These are phyloP conservation scores for Listronotus bonariensis DNA, from an alignment of 1,140 invertebrate genomes.

Conservation along the genomic window DNA sequence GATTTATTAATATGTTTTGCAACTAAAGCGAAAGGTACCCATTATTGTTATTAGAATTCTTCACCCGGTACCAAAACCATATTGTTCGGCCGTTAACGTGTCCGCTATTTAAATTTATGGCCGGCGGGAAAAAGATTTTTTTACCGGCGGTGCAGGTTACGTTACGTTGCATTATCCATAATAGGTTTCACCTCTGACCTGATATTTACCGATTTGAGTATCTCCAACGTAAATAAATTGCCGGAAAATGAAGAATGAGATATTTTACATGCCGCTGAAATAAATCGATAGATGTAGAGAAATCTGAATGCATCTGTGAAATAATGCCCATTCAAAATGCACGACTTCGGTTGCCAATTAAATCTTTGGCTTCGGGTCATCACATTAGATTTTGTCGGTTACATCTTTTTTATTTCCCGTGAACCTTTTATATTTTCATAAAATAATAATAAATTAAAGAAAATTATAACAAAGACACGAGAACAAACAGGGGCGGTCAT, in stretches of 20 bases:
- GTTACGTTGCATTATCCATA: conserved; percentile 17
- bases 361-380: conserved; percentile 11
- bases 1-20: no score
- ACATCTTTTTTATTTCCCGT: no score
- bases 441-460: no score
- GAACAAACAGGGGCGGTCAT: no score
- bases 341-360: conserved; percentile 30
- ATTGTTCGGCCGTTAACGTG: conserved; percentile 22
- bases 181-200: conserved; percentile 33
- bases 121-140: conserved; percentile 11
- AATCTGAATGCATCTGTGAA: conserved; percentile 18
- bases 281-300: conserved; percentile 25
- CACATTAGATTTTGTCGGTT: no score
- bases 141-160: conserved; percentile 12
- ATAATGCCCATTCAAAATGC: conserved; percentile 9
- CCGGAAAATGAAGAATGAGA: conserved; percentile 30
- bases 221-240: conserved; percentile 31
- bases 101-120: conserved; percentile 30
- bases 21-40: no score
- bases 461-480: no score
- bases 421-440: no score
- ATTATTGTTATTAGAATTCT: no score
- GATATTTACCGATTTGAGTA: conserved; percentile 27
- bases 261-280: conserved; percentile 24
- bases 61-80: not conserved